A percentile compares a stretch with the other conserved stretches of the same genome.
phyloP scores from a whole-genome alignment of 2,113 vertebrate genomes.

The Tauraco erythrolophus region DNA sequence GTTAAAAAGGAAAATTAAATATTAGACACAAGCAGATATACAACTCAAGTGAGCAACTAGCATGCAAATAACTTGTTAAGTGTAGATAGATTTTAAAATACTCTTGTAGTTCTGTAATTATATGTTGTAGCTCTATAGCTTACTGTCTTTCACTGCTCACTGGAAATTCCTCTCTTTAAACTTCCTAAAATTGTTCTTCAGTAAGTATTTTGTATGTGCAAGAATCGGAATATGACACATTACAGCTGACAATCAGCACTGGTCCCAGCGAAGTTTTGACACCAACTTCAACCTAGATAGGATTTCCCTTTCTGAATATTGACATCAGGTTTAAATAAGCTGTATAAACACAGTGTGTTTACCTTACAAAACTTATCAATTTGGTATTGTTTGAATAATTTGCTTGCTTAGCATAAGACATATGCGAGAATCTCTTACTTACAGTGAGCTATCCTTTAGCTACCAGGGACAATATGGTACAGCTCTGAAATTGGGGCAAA shows the following conservation, averaged over 20 bases:
- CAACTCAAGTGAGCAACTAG: background rate
- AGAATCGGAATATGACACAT: background rate
- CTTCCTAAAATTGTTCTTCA: background rate
- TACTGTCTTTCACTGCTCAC: background rate
- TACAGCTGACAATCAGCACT: background rate
- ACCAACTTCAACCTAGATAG: background rate
- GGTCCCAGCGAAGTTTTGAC: background rate
- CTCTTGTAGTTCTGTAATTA: background rate
- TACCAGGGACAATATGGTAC: background rate
- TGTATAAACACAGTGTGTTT: background rate
- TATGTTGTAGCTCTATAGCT: background rate
- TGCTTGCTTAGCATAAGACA: background rate
- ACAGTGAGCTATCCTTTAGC: background rate
- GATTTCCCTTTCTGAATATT: background rate
- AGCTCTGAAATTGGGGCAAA: background rate
- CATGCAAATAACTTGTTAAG: background rate
- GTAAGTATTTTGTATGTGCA: no score
- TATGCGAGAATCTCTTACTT: background rate
- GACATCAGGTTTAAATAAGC: background rate
- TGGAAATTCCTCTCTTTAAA: background rate
- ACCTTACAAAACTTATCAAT: background rate
- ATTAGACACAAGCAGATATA: background rate
- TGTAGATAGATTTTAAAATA: background rate
- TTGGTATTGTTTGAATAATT: background rate
- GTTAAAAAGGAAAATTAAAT: slow-evolving; percentile 44